Base-by-base conservation (phyloP, 2,797 vertebrate species). In the Tiaroga cobitis region DNA sequence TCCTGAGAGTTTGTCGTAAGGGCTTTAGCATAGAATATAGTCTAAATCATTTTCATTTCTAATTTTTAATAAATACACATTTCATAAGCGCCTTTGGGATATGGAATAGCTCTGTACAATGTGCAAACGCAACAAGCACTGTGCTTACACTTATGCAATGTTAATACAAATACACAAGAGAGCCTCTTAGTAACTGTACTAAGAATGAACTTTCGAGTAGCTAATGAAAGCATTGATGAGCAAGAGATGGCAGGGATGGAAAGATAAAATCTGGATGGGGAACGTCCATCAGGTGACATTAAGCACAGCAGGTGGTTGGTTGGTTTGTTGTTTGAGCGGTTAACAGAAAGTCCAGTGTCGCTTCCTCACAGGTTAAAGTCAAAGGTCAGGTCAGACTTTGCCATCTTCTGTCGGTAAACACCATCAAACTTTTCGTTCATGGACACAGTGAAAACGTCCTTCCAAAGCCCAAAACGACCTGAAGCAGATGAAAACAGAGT, bases 381-480 rank as follows among this genome's bases (percentile, higher is more conserved):
- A 85, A 99, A 99, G 16, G 91, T 95, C 89, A 99, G 96, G 93
- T 98, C 96, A 7, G 96, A 99, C 93, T 99, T 99, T 81, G 96
- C 97, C 97, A 99, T 99, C 96, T 98, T 98, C 96, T 99, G 97
- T 90, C 97, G 96, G 90, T 98, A 99, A 85, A 98, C 95, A 2
- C 94, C 87, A 63, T 99, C 98, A 80, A 99, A 99, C 94, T 98
- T 99, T 90, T 99, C 98, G 2, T 99, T 99, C 98, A 99, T 99
- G 37, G 98, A 97, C 88, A 99, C 98, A n/a, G 98, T 99, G 94
- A 99, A 99, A 95, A 99, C 94, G 89, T 99, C 98, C 91, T 98
- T 97, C 98, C 98, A 99, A 56, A 99, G 95, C 82, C 98, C 98
- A 5, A 99, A 96, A 54, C 97, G 93, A 88, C 98, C 98, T 99